Evolutionary conservation across 2,888 invertebrate species (phyloP), one percentile per base, ranked within the genome.

Genomic region (Ctenicera cuprea): DNA sequence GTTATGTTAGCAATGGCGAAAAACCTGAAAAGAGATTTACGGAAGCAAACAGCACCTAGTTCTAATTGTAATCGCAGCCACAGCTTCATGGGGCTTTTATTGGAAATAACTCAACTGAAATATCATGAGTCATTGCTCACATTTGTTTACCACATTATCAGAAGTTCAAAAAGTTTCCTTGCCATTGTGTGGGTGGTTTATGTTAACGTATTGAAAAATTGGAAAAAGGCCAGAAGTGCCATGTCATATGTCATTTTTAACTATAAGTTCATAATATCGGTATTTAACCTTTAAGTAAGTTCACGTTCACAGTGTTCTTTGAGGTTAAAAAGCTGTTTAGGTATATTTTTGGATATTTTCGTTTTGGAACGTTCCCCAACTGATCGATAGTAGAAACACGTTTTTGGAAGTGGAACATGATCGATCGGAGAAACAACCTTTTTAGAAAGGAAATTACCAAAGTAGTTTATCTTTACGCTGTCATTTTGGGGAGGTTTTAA

Each of bases 201-300:
- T 45, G 43, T 41, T 45, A 69, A 69, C 38, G 37, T 37, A 69
- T 50, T 50, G 37, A 26, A 50, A 50, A 30, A 62, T 62, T 69
- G 69, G 69, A 69, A 59, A 69, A 37, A 14, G 5, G 61, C 69
- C 69, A 62, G 62, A 48, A 18, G 38, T 38, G 68, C 33, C 16
- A 68, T 20, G 50, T 14, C 48, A 48, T 61, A 43, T 30, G 45
- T 43, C 62, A 45, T 62, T 69, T 33, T 38, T 69, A 59, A 67
- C 43, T 57, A 54, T 20, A 66, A 54, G 59, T 67, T 67, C 26
- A 43, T 33, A 38, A 62, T 33, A 48, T 62, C 45, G 69, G 69
- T 59, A 61, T 69, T 69, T 69, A 59, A 69, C 59, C 69, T 69
- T 69, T 61, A 11, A 1, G 12, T 41, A 48, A 48, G 68, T 68